These are phyloP conservation scores for Dromococcyx pavoninus DNA, from an alignment of 2,797 vertebrate genomes.

Conservation along the genomic window DNA sequence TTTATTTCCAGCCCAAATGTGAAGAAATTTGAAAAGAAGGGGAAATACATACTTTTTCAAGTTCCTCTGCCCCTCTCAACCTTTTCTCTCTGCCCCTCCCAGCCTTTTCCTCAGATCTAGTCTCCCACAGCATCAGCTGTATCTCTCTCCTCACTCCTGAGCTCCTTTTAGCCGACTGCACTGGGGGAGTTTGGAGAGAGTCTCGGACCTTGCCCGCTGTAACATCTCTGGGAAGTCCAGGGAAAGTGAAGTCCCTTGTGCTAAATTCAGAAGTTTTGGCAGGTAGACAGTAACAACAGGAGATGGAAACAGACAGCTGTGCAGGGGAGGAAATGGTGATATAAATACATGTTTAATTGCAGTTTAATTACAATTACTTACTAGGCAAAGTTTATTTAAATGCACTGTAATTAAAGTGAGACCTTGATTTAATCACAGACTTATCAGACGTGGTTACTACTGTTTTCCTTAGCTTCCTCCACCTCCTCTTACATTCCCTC, in stretches of 20 bases:
- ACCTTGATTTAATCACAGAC: slow-evolving; percentile 80
- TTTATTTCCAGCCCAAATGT: background rate
- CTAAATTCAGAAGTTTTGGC: slow-evolving; percentile 42
- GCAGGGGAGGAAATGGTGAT: slow-evolving; percentile 68
- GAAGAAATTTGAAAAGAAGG: background rate
- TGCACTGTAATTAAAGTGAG: slow-evolving; percentile 77
- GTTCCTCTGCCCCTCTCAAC: background rate
- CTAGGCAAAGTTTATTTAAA: slow-evolving; percentile 80
- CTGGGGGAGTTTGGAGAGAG: background rate
- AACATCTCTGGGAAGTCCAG: background rate
- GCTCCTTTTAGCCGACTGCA: background rate
- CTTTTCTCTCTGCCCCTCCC: background rate
- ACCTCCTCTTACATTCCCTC: background rate
- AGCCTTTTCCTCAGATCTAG: background rate
- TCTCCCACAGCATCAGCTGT: background rate
- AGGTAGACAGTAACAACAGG: slow-evolving; percentile 67
- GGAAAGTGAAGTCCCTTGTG: background rate
- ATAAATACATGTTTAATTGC: slow-evolving; percentile 83
- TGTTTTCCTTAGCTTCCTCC: slow-evolving; percentile 33
- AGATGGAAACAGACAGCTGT: slow-evolving; percentile 73
- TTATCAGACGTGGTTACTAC: slow-evolving; percentile 68
- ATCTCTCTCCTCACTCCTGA: background rate
- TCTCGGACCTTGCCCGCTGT: background rate
- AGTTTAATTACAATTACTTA: slow-evolving; percentile 82
- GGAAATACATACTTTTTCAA: background rate